Evolutionary conservation across 2,888 invertebrate species (phyloP), one percentile per base, ranked within the genome.

Genomic region (Ophion ventricosus): DNA sequence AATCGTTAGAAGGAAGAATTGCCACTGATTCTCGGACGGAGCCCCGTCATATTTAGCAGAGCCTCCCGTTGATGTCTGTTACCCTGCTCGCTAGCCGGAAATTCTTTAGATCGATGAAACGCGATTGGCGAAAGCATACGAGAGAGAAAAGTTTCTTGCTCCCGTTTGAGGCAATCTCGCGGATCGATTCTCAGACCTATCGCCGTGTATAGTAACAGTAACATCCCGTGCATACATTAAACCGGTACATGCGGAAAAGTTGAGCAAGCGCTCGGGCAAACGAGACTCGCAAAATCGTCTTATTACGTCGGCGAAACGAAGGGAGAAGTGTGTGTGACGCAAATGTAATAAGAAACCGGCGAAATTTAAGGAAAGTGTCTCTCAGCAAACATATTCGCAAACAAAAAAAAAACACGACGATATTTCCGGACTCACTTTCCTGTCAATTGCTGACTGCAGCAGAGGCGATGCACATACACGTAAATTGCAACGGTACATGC

Each of bases 51-150:
- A 0, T 35, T 35, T 7, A 35, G 8, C 35, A 35, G 35, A 7
- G 35, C 35, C 35, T 35, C 35, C 35, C 35, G 8, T 35, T 35
- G 35, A 35, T 8, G 35, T 8, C 8, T 35, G 35, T 35, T 35
- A 7, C 35, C 35, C 35, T 35, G 35, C 35, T 35, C 35, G 35
- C 1, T 35, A 35, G 35, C 35, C 35, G 35, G 35, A 35, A 90
- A 91, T 90, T 90, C 56, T 88, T 89, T 88, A 87, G 90, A 88
- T 88, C 88, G 89, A 91, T 91, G 88, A 90, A 90, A 88, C 88
- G 86, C 87, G 66, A 67, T 74, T 26, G 29, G 61, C 72, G 70
- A 74, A 79, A 85, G 79, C 84, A 88, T 85, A 84, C 86, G 17
- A 25, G n/a, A 25, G n/a, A 25, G 25, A 90, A 87, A 88, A 63